Evolutionary conservation across 2,113 vertebrate genomes (phyloP).

Genomic region (Centropus unirufus): DNA sequence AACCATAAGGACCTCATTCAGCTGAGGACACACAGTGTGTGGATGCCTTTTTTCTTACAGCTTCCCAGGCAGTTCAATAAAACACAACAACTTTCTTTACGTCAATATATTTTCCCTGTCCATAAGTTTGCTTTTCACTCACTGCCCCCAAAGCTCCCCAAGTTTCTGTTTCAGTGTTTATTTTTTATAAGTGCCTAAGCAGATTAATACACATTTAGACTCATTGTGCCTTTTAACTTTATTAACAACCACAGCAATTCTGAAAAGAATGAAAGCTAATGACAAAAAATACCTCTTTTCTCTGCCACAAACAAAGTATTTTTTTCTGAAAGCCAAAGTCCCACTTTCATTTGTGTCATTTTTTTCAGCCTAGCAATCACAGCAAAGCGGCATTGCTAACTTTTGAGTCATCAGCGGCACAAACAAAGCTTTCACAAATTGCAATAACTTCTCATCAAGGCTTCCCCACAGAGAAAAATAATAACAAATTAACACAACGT

Average conservation of each 20-base stretch:
- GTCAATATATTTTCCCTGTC: not conserved
- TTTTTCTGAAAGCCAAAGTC: conserved; percentile 26
- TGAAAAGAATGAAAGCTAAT: not conserved
- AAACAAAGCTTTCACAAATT: conserved; percentile 57
- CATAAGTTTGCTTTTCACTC: not conserved
- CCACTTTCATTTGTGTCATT: conserved; percentile 40
- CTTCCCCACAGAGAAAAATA: conserved; percentile 30
- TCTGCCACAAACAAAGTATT: not conserved
- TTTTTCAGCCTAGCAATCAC: conserved; percentile 33
- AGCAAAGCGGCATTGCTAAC: conserved; percentile 48
- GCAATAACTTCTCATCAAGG: conserved; percentile 55
- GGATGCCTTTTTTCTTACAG: not conserved
- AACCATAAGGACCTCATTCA: not conserved
- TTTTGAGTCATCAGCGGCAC: conserved; percentile 64
- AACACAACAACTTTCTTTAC: not conserved
- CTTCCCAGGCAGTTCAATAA: not conserved
- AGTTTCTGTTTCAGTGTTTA: not conserved
- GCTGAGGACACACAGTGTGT: rapidly evolving
- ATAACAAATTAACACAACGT: not conserved
- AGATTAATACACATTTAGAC: not conserved
- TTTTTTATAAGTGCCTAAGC: not conserved
- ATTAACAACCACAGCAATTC: not conserved
- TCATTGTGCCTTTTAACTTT: not conserved
- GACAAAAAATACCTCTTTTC: not conserved
- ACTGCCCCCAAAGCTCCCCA: not conserved